Evolutionary conservation across 1,140 invertebrate genomes (phyloP), one percentile per base, ranked within the genome.

Genomic region (Tetragonula clypearis): DNA sequence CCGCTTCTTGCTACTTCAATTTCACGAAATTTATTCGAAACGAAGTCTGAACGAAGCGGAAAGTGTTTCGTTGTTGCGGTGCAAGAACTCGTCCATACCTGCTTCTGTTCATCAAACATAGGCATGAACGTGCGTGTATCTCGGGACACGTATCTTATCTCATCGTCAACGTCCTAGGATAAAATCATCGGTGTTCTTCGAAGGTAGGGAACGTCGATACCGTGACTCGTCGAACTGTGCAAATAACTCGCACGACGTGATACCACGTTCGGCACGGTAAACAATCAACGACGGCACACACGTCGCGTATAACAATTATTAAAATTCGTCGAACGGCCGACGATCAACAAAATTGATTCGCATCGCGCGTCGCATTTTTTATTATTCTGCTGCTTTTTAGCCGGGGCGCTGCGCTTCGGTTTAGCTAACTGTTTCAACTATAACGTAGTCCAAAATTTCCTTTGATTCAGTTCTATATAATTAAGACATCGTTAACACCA

Each of bases 391-490:
- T 9, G n/a, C 49, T 56, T 85, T 88, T 88, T 86, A 89, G 84
- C 84, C 87, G 84, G 79, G 84, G 74, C 78, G 73, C 53, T 69
- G 55, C 73, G 55, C 73, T 23, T 55, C 53, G 41, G 41, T 84
- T 88, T 79, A 89, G 23, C 79, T 72, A 66, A 69, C 81, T 84
- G 74, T 56, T 85, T 78, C 35, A 86, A 89, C 69, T 89, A 90
- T 86, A 79, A 89, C 79, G 80, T 76, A 90, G 79, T 83, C 53
- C 15, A 85, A 82, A 87, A 60, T 87, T 75, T 84, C 53, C 68
- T 89, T 90, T 87, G 87, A 89, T 89, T 90, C 87, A 79, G 65
- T 87, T 90, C 78, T 90, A 79, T 90, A 79, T 56, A 85, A n/a
- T 87, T 85, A 82, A 88, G 77, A 88, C 58, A 79, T 86, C 76